A percentile compares a stretch with the other conserved stretches of the same genome.
phyloP scores from a whole-genome alignment of 2,113 vertebrate species.

The Malurus elegans region DNA sequence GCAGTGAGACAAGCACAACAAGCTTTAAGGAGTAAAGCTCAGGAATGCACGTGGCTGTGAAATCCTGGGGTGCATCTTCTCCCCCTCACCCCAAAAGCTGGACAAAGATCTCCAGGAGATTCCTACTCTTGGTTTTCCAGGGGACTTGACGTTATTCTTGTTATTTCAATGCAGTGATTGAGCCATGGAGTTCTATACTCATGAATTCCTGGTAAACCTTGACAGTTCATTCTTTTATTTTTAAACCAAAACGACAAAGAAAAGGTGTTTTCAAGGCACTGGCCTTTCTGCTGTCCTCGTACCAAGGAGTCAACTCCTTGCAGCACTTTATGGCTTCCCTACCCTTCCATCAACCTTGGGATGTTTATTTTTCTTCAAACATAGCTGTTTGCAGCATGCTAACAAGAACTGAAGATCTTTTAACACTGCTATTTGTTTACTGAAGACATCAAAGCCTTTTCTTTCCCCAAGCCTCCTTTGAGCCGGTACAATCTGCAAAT shows the following conservation, averaged over 20 bases:
- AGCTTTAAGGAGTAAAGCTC: background rate
- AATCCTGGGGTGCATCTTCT: background rate
- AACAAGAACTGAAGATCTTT: slow-evolving; percentile 33
- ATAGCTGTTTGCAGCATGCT: slow-evolving; percentile 20
- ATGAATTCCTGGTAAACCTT: background rate
- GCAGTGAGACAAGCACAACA: background rate
- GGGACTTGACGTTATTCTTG: background rate
- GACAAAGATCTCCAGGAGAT: background rate
- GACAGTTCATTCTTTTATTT: background rate
- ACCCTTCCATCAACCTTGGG: slow-evolving; percentile 31
- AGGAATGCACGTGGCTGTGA: fast-evolving
- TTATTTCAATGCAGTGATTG: background rate
- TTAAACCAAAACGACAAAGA: background rate
- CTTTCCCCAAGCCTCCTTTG: background rate
- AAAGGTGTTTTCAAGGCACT: background rate
- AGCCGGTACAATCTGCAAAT: background rate
- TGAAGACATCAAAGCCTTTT: slow-evolving; percentile 36
- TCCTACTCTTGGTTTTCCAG: background rate
- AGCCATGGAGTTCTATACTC: background rate
- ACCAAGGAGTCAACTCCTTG: background rate
- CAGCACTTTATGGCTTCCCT: background rate
- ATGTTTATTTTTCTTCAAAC: slow-evolving; percentile 47
- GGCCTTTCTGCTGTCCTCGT: background rate
- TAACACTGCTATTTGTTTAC: slow-evolving; percentile 45
- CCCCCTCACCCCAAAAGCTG: fast-evolving